Conservation (phyloP, 92 coral and sea anemone species). For the Zoanthus solanderi region DNA sequence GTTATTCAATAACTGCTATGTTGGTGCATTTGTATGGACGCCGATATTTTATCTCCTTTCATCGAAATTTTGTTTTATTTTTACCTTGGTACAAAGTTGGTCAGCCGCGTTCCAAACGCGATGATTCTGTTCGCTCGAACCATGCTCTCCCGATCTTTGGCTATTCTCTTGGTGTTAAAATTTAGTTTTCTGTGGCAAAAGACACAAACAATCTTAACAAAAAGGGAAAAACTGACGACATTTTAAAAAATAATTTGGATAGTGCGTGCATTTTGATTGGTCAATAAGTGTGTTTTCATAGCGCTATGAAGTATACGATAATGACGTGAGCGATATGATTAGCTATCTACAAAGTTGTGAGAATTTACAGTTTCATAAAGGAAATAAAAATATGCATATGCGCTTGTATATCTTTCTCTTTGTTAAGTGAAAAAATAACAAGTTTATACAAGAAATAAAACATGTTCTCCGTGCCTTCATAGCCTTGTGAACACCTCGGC, state of each 20-base stretch:
- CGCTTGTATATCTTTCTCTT: not conserved
- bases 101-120: slow-evolving; percentile 85
- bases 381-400: not conserved
- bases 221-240: not conserved
- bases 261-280: no score
- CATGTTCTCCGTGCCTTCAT: no score
- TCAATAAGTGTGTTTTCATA: no score
- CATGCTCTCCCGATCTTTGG: slow-evolving; percentile 71
- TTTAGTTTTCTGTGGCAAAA: slow-evolving; percentile 78
- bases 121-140: slow-evolving; percentile 81
- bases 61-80: not conserved
- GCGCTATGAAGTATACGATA: not conserved
- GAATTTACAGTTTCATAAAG: no score
- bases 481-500: no score
- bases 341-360: not conserved
- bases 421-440: no score
- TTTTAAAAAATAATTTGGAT: not conserved
- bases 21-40: no score
- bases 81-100: slow-evolving; percentile 80
- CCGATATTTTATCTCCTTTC: not conserved
- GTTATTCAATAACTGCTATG: no score
- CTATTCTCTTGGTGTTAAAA: slow-evolving; percentile 72
- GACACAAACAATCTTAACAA: not conserved
- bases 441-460: no score
- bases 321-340: no score